Base-by-base conservation (phyloP, 2,888 invertebrate genomes). In the Phortica magna region DNA sequence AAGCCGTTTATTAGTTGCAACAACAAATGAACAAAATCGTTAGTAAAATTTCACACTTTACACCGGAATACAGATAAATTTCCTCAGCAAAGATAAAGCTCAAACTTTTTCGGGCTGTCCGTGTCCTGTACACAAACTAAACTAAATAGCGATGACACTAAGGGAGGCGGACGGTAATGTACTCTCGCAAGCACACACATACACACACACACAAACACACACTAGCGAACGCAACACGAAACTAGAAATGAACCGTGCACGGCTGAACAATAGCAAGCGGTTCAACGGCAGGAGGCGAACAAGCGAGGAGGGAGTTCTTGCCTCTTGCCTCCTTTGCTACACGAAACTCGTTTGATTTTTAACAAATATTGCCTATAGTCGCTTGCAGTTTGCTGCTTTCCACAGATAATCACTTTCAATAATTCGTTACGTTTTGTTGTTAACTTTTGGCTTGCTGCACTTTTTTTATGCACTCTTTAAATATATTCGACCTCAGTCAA, bases 1-100 rank as follows among this genome's bases (percentile, higher is more conserved):
- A 89, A 88, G 92, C 91, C 90, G 90, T 92, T 90, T 82, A 79
- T 41, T 65, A 7, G 77, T 77, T 77, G 80, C 83, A 78, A 75
- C 77, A 87, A 81, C 82, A 78, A 59, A 12, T 59, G 22, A 59
- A 41, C 7, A 61, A 61, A 61, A 61, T 61, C 4, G 61, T 22
- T 61, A 22, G 31, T 22, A 7, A 22, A 22, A 61, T 55, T 55
- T 55, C 14, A 19, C 61, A 22, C 22, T 61, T 22, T 61, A 0
- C 22, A 19, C 61, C 7, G 7, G 7, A 12, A 48, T 6, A 48
- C 48, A 14, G 48, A 14, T 7, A 22, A 19, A 55, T 55, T 55
- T 55, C 31, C 31, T 55, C 17, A 17, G 55, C 55, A 55, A 55
- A 14, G 55, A 55, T 55, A 55, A 55, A 14, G 55, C 55, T 12